These are phyloP conservation scores for Hydrozoanthus tunicans DNA, from an alignment of 64 coral and sea anemone genomes.

Conservation along the genomic window DNA sequence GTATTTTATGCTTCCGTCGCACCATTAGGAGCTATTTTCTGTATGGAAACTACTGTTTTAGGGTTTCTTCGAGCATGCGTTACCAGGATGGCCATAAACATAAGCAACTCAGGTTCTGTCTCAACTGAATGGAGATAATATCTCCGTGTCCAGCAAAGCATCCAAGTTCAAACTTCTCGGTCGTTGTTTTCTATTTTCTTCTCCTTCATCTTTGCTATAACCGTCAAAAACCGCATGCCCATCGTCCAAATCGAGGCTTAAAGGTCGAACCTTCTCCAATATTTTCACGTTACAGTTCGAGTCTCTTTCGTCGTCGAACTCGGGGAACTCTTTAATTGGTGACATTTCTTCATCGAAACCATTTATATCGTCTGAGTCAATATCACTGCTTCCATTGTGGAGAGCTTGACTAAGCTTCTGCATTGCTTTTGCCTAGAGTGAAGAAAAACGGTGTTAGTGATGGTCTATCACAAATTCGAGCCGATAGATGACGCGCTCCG, in stretches of 20 bases:
- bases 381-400: conserved; percentile 3
- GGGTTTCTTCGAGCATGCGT: too few relatives aligned
- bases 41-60: too few relatives aligned
- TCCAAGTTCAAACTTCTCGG: conserved; percentile 54
- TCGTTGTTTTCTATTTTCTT: neutral
- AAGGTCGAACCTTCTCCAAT: conserved; percentile 8
- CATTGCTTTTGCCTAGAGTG: conserved; percentile 35
- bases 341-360: conserved; percentile 36
- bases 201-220: neutral
- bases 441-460: neutral
- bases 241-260: conserved; percentile 34
- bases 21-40: too few relatives aligned
- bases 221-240: neutral
- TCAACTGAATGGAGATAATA: neutral
- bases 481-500: neutral
- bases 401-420: conserved; percentile 32
- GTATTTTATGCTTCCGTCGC: too few relatives aligned
- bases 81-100: too few relatives aligned
- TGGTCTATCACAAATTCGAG: neutral
- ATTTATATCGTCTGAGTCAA: neutral
- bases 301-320: conserved; percentile 13
- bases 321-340: conserved; percentile 30
- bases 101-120: too few relatives aligned
- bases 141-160: neutral
- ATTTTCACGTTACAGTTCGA: conserved; percentile 36